Evolutionary conservation across 2,888 invertebrate genomes (phyloP).

Genomic region (Netelia melanura): DNA sequence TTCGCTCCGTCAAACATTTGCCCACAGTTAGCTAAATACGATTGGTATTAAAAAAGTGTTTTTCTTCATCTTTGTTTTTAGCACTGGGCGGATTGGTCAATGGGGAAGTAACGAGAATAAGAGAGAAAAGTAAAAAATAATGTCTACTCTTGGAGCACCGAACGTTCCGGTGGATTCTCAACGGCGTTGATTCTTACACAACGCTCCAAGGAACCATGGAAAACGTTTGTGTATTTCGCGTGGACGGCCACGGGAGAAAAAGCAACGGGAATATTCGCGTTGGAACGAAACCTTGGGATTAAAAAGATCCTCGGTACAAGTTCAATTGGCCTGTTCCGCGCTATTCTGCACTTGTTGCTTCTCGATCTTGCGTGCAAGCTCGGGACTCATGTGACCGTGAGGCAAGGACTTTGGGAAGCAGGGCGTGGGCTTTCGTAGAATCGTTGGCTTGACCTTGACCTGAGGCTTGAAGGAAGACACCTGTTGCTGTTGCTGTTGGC

Average conservation of each 20-base stretch:
- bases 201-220: too few species aligned
- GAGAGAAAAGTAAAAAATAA: background rate
- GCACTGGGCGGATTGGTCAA: constrained; percentile 81
- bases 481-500: constrained; percentile 79
- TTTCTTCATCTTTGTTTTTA: constrained; percentile 19
- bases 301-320: constrained; percentile 14
- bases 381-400: constrained; percentile 84
- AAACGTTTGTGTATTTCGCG: background rate
- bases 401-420: constrained; percentile 85
- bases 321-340: constrained; percentile 80
- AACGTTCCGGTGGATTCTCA: background rate
- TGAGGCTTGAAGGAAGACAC: constrained; percentile 88
- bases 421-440: constrained; percentile 88
- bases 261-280: background rate
- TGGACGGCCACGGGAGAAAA: background rate
- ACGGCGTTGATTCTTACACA: background rate
- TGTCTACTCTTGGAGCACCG: background rate
- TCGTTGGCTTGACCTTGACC: constrained; percentile 92
- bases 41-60: constrained; percentile 44
- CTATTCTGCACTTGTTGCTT: constrained; percentile 82
- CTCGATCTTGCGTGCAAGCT: constrained; percentile 82
- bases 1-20: constrained; percentile 58
- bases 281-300: background rate
- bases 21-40: constrained; percentile 65
- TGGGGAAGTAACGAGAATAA: constrained; percentile 70